phyloP scores from a whole-genome alignment of 2,113 vertebrate species.

The Aptenodytes forsteri region DNA sequence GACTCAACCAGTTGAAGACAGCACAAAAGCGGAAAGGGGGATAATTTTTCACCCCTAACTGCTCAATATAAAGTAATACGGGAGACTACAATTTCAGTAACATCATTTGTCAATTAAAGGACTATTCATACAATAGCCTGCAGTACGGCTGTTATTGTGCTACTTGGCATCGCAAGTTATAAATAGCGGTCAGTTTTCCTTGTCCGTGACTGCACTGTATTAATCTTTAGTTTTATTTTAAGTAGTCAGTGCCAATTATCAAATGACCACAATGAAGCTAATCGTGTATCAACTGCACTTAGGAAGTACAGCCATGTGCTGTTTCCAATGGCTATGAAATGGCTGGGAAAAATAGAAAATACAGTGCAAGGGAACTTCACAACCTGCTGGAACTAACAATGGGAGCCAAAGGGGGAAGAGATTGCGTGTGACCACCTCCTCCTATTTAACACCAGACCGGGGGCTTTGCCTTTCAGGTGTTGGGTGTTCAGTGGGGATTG shows the following conservation, averaged over 20 bases:
- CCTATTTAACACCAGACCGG: neutral
- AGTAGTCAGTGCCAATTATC: neutral
- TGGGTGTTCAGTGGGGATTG: neutral
- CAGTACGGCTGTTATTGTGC: neutral
- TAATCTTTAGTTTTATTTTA: neutral
- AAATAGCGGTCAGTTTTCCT: neutral
- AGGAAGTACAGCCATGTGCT: neutral
- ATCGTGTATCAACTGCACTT: neutral
- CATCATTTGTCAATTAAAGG: neutral
- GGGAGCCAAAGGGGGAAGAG: neutral
- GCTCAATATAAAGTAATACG: neutral
- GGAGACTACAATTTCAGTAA: neutral
- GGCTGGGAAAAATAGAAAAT: neutral
- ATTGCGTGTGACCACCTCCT: neutral
- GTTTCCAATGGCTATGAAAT: neutral
- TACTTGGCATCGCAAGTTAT: neutral
- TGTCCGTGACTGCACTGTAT: neutral
- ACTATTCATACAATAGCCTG: neutral
- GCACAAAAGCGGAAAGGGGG: neutral
- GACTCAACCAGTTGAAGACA: neutral
- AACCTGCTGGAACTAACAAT: neutral
- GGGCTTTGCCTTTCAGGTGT: neutral
- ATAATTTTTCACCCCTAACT: neutral
- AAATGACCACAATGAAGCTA: neutral
- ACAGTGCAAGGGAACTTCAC: neutral